These are phyloP conservation scores for Tokudaia tokunoshimensis DNA, from an alignment of 2,797 vertebrate species.

Conservation along the genomic window DNA sequence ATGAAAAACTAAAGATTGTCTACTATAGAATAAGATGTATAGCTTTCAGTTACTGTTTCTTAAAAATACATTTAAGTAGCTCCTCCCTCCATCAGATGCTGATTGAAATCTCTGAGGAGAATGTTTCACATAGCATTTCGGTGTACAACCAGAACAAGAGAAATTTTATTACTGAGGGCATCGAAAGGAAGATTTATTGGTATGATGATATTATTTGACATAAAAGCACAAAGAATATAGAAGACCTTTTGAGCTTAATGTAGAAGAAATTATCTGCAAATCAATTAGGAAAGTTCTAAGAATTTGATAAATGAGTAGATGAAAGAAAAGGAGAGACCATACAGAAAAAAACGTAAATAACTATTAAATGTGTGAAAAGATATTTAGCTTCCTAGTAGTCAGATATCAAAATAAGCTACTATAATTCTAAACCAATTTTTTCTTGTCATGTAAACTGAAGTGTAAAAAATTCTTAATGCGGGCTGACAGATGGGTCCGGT, in stretches of 20 bases:
- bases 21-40: not conserved
- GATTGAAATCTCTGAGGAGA: slow-evolving; percentile 29
- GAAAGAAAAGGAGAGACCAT: slow-evolving; percentile 47
- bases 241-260: slow-evolving; percentile 31
- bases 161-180: not conserved
- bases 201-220: slow-evolving; percentile 21
- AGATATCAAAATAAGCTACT: slow-evolving; percentile 11
- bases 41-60: slow-evolving; percentile 32
- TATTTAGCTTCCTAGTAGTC: slow-evolving; percentile 22
- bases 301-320: slow-evolving; percentile 34
- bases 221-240: slow-evolving; percentile 57
- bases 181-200: not conserved
- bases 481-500: not conserved
- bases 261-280: slow-evolving; percentile 40
- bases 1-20: not conserved
- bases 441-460: slow-evolving; percentile 19
- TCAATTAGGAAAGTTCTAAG: slow-evolving; percentile 44
- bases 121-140: slow-evolving; percentile 10
- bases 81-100: not conserved
- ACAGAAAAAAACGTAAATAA: slow-evolving; percentile 60
- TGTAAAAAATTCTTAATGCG: not conserved
- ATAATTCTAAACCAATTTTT: slow-evolving; percentile 38
- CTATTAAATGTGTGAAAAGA: slow-evolving; percentile 52
- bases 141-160: not conserved
- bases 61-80: slow-evolving; percentile 8